A percentile compares a stretch with the other conserved stretches of the same genome.
These are phyloP conservation scores for Littorina saxatilis DNA, from an alignment of 1,140 invertebrate genomes.

Conservation along the genomic window DNA sequence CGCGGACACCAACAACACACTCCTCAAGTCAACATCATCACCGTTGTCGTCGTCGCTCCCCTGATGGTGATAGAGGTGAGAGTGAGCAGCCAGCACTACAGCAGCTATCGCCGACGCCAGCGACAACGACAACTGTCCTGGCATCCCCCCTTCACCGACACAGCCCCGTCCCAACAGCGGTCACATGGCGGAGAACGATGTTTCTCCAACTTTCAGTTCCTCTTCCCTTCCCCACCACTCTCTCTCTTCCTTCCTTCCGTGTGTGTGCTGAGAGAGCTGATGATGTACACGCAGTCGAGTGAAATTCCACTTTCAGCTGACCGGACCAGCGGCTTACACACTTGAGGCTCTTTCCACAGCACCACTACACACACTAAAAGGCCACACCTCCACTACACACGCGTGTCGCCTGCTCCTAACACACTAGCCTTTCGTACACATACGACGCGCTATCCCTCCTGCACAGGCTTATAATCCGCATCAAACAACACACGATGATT, in stretches of 20 bases:
- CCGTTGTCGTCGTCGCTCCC: not conserved
- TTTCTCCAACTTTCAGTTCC: not conserved
- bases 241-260: not conserved
- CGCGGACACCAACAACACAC: not conserved
- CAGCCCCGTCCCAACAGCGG: not conserved
- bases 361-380: not conserved
- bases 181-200: not conserved
- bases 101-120: not conserved
- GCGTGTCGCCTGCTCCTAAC: not conserved
- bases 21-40: constrained; percentile 8
- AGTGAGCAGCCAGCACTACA: not conserved
- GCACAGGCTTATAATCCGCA: no score
- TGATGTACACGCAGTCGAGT: not conserved
- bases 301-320: not conserved
- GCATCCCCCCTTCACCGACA: not conserved
- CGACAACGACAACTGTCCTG: not conserved
- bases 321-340: constrained; percentile 19
- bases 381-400: constrained; percentile 22
- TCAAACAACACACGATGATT: no score
- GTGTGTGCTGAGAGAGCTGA: not conserved
- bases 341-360: not conserved
- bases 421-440: not conserved
- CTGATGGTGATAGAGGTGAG: not conserved
- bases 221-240: not conserved
- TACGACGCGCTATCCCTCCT: not conserved